Base-by-base conservation (phyloP, 1,140 invertebrate genomes). In the Choristoneura fumiferana region DNA sequence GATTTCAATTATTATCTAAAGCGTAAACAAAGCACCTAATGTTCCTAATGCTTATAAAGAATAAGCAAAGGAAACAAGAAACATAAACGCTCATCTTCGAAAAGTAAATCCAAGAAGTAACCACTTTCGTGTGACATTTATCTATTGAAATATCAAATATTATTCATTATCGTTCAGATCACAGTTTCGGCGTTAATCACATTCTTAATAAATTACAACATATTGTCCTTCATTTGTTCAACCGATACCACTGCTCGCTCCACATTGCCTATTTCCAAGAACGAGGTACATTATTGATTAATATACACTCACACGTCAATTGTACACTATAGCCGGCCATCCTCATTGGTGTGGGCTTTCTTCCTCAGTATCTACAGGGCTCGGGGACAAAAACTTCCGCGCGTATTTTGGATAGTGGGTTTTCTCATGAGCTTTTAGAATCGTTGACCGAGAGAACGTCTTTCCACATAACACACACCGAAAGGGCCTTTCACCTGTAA, bases 381-480 rank as follows among this genome's bases (percentile, higher is more conserved):
- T 95, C 63, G 95, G 95, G 66, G 95, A 96, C 37, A 96, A 91
- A 89, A 95, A 96, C 90, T 96, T 96, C 60, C 95, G 91, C 71
- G 95, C 94, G 86, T 96, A 96, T 89, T 96, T 96, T 58, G 95
- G 95, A 90, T 95, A 96, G 89, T 97, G 96, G 66, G 96, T 96
- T 90, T 97, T 97, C 87, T 97, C 95, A 88, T 97, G 96, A 67
- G 95, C 95, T 83, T 97, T 97, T 61, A 97, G 90, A 85, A 97
- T 97, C 53, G 96, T 96, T 54, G 95, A 96, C 62, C 95, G 91
- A 49, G 95, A 96, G 87, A 97, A 98, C 37, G 95, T 96, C 84
- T 97, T 97, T 52, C 95, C 95, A 84, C 96, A 97, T 58, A 97
- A 90, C 49, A 93, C 92, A 87, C 96, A 98, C 66, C 95, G 92